Percentiles rank a stretch among this genome's conserved stretches.
Evolutionary conservation across 23 tunicate species (phyloP).

Genomic region (Aplidium turbinatum): DNA sequence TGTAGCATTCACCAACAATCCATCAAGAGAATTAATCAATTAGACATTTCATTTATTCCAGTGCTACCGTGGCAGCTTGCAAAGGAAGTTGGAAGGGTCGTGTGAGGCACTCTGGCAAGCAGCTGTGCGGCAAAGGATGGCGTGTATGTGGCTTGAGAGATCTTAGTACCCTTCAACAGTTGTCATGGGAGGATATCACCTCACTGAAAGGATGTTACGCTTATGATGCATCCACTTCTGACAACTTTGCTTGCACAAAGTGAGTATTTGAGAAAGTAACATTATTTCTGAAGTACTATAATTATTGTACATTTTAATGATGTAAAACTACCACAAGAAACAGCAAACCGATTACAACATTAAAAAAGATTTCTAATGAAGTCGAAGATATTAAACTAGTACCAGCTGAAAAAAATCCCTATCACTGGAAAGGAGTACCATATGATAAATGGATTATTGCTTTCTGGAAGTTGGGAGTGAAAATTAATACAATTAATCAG

Average conservation of each 20-base stretch:
- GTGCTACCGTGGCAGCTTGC: slow-evolving; percentile 56
- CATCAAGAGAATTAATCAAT: too few relatives aligned
- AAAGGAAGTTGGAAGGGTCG: slow-evolving; percentile 66
- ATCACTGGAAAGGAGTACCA: too few relatives aligned
- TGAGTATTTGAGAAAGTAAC: too few relatives aligned
- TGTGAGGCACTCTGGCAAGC: slow-evolving; percentile 41
- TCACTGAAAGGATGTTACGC: slow-evolving; percentile 74
- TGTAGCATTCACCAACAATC: too few relatives aligned
- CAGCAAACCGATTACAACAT: too few relatives aligned
- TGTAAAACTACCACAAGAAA: background rate
- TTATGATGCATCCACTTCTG: slow-evolving; percentile 70
- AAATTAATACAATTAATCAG: too few relatives aligned
- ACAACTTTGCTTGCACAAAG: slow-evolving; percentile 66
- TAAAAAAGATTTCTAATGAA: too few relatives aligned
- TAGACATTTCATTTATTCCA: background rate
- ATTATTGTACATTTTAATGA: background rate
- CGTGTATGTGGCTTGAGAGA: slow-evolving; percentile 57
- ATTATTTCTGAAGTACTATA: background rate
- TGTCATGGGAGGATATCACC: slow-evolving; percentile 56
- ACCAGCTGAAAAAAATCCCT: too few relatives aligned
- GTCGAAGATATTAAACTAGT: too few relatives aligned
- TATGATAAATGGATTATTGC: too few relatives aligned
- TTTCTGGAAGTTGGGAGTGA: too few relatives aligned
- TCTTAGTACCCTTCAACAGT: slow-evolving; percentile 26
- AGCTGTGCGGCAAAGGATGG: slow-evolving; percentile 76